phyloP scores from a whole-genome alignment of 2,888 invertebrate species.

The Dryomyza anilis region DNA sequence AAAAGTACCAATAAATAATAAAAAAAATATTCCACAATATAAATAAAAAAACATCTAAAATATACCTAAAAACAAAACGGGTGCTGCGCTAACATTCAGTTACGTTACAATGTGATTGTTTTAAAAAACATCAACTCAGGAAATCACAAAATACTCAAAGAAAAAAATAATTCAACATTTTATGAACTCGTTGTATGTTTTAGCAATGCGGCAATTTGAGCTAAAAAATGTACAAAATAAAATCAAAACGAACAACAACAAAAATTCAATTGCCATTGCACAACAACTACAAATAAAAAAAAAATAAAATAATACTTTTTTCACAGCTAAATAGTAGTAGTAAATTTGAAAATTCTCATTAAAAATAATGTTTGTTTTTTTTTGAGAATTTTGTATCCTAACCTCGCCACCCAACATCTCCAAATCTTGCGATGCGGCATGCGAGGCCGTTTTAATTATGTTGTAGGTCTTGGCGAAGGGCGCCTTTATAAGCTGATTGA shows the following conservation, averaged over 20 bases:
- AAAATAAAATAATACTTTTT: not conserved
- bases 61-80: not conserved
- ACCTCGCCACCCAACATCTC: slow-evolving; percentile 65
- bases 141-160: not conserved
- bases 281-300: slow-evolving; percentile 31
- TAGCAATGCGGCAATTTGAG: not conserved
- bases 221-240: not conserved
- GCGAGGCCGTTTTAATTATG: slow-evolving; percentile 82
- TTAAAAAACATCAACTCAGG: not conserved
- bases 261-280: not conserved
- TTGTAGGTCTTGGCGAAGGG: slow-evolving; percentile 96
- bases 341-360: slow-evolving; percentile 25
- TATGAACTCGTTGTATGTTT: not conserved
- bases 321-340: no score
- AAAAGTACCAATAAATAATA: not conserved
- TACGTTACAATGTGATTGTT: not conserved
- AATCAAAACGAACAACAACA: not conserved
- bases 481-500: slow-evolving; percentile 87
- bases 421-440: slow-evolving; percentile 74
- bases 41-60: not conserved
- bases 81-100: slow-evolving; percentile 23
- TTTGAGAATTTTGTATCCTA: slow-evolving; percentile 48
- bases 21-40: not conserved
- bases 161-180: not conserved
- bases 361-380: slow-evolving; percentile 27